Evolutionary conservation across 2,888 invertebrate species (phyloP), one percentile per base, ranked within the genome.

Genomic region (Cancer borealis): DNA sequence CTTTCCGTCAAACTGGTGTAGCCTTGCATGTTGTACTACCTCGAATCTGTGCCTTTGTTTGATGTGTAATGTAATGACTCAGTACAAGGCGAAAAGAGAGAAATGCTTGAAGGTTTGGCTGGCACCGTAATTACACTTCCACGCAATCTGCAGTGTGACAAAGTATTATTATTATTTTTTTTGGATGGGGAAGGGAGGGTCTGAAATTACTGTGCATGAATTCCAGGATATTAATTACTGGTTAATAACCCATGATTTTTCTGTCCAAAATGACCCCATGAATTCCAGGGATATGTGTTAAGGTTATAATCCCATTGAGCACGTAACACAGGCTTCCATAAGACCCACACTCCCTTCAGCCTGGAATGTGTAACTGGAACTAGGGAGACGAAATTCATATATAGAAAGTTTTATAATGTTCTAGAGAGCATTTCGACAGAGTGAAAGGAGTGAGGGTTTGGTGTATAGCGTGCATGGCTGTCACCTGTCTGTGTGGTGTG

Each of bases 391-490:
- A 73, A 73, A 73, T 73, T 73, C 73, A 73, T 73, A 26, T 73
- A 73, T 26, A n/a, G n/a, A n/a, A 10, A 73, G n/a, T 26, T 73
- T 73, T 73, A 73, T 73, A 73, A 73, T 73, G 73, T 73, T 73
- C 73, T 26, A 10, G 88, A 88, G 46, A 88, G 47, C 45, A 6
- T 88, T 45, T 88, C 88, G 47, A 46, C 39, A 45, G 54, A 54
- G 21, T 73, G 26, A 73, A 73, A 73, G 73, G 8, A 73, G 26
- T 8, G 73, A 26, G 8, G n/a, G 26, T 73, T 73, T 73, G 73
- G 54, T 12, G 3, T 8, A 14, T 26, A 73, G 73, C 0, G 26
- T 73, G n/a, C 73, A n/a, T 10, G 10, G n/a, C 73, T n/a, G 21
- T 26, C 73, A 73, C 73, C 73, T 73, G n/a, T n/a, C 21, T 6